phyloP scores from a whole-genome alignment of 2,113 vertebrate genomes.

The Stegostoma tigrinum region DNA sequence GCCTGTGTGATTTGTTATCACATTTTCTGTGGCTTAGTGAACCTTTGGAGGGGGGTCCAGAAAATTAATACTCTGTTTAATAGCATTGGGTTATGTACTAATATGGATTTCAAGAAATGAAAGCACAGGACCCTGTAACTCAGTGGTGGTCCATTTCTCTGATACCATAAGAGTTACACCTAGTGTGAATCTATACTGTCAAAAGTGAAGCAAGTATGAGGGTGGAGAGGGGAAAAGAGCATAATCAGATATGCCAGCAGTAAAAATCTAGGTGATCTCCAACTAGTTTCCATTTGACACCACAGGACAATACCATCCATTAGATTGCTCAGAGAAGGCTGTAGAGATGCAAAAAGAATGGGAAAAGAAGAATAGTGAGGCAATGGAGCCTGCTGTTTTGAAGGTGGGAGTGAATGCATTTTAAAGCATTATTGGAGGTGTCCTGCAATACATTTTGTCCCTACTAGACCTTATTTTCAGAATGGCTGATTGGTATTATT shows the following conservation, averaged over 20 bases:
- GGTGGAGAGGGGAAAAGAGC: background rate
- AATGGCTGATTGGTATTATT: background rate
- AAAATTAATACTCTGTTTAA: background rate
- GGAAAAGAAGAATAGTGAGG: background rate
- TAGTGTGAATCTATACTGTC: background rate
- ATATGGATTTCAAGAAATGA: background rate
- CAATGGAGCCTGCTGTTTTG: background rate
- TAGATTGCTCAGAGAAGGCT: background rate
- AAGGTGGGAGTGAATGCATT: background rate
- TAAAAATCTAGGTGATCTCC: background rate
- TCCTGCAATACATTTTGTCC: background rate
- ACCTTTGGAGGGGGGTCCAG: background rate
- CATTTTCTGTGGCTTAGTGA: background rate
- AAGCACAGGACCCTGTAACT: background rate
- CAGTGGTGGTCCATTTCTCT: background rate
- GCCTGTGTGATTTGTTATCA: background rate
- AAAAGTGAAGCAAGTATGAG: background rate
- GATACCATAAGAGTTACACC: background rate
- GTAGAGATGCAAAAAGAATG: background rate
- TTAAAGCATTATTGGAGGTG: background rate
- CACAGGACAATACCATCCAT: background rate
- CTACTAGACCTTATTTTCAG: background rate
- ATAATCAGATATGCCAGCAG: background rate
- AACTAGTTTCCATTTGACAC: background rate
- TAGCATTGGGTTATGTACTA: no score